phyloP scores from a whole-genome alignment of 1,140 invertebrate genomes.

The Conus ventricosus region DNA sequence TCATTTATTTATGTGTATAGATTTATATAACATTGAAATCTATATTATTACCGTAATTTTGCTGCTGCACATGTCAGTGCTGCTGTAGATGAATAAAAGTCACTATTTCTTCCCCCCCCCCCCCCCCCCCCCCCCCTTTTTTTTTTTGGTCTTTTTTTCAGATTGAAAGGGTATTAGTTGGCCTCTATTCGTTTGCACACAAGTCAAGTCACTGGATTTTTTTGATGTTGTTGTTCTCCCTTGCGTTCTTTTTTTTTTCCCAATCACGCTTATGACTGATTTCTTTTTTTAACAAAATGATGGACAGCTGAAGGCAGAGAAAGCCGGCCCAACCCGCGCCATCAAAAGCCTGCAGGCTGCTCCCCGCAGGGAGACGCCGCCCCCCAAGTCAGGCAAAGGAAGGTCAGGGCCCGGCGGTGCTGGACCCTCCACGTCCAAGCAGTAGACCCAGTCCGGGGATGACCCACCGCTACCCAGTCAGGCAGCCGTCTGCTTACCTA shows the following conservation, averaged over 20 bases:
- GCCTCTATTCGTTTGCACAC: neutral
- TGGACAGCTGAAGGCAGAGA: constrained; percentile 10
- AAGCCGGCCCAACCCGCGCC: neutral
- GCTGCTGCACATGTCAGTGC: too few species aligned
- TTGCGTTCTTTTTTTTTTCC: neutral
- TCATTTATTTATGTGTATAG: too few species aligned
- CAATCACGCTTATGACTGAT: neutral
- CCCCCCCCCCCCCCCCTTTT: neutral
- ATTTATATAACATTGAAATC: too few species aligned
- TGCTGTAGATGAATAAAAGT: too few species aligned
- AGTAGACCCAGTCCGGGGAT: neutral
- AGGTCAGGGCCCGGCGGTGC: neutral
- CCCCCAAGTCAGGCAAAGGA: neutral
- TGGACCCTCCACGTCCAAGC: neutral
- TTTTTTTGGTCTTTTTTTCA: neutral
- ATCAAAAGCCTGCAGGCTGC: neutral
- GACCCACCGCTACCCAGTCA: too few species aligned
- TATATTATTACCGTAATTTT: too few species aligned
- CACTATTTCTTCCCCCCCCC: too few species aligned
- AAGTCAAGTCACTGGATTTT: neutral
- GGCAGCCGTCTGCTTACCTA: too few species aligned
- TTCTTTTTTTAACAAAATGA: neutral
- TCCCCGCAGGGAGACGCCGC: neutral
- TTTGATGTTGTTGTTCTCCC: neutral
- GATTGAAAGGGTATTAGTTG: neutral